Evolutionary conservation across 1,140 invertebrate species (phyloP), one percentile per base, ranked within the genome.

Genomic region (honey bee (Apis mellifera)): DNA sequence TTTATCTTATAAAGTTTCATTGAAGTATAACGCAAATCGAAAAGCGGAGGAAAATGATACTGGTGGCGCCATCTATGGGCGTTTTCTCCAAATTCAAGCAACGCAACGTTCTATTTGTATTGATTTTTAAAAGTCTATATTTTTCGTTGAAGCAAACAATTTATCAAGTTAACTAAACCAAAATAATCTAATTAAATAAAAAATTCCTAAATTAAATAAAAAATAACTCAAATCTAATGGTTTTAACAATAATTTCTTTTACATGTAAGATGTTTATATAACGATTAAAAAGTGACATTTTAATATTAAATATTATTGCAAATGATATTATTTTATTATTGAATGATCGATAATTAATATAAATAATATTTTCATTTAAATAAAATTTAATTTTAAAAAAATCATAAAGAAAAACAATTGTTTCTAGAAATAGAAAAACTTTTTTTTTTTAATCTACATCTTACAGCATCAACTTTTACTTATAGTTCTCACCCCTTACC

Each of bases 391-490:
- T 12, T 5, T 66, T 12, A 13, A 15, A n/a, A 50, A 13, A 11
- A 52, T 86, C 77, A 89, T 86, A 81, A 87, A 86, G 62, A 87
- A 81, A 79, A 4, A 48, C 48, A 19, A 66, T 21, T 48, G 26
- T 48, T 21, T 68, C 48, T 9, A 23, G 11, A 62, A 62, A 23
- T 55, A 26, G 59, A 2, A 9, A 81, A 69, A 65, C 74, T 74
- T 77, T 66, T 32, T 74, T 80, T 81, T 65, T 83, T 74, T 82
- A 78, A 76, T 89, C 75, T 85, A 85, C 32, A 89, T 89, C 84
- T 88, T 84, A 84, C 80, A 87, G 81, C 88, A 87, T 90, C 82
- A 89, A 91, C 87, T 93, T 93, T 92, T 92, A 93, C 92, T 93
- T 91, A 91, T 75, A 75, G 81, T 85, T 32, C 85, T 84, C 83